Evolutionary conservation across 2,113 vertebrate genomes (phyloP), one percentile per base, ranked within the genome.

Genomic region (Reinhardtius hippoglossoides): DNA sequence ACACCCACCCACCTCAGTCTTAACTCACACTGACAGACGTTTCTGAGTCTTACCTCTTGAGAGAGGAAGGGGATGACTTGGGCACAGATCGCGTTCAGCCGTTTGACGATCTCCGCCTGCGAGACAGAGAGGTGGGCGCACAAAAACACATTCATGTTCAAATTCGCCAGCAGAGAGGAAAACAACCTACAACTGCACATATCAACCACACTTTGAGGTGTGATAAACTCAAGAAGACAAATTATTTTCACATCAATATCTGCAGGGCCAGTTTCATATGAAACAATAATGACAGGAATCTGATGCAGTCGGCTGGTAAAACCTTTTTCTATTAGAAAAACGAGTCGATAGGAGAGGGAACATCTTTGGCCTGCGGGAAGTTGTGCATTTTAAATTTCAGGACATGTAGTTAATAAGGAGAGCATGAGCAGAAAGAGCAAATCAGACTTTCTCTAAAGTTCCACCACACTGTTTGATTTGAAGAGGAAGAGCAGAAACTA

Each of bases 61-160:
- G 97, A 98, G 92, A 98, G 93, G 93, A 98, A 98, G 64, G 97
- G 97, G 94, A 98, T 97, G 92, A 98, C 96, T 95, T 98, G 97
- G 75, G 97, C 97, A 87, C 97, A 98, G 94, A 98, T 98, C 89
- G 97, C 97, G n/a, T 98, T 98, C 93, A 98, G 95, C 80, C 97
- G 95, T 84, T 98, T 98, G 91, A 97, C 97, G 88, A 98, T 98
- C 94, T 98, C 97, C 89, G 97, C 96, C 97, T 98, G 95, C 63
- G 93, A 93, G 82, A 89, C 84, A 95, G 58, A 76, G 69, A 80
- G 73, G 82, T 76, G 78, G 80, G 75, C 21, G 21, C 37, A 79
- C n/a, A 58, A 42, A 42, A 57, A 71, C 57, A 78, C 42, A 74
- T 59, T 67, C 4, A 58, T 15, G 23, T 76, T 78, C 4, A 57